Percentiles rank a stretch among this genome's conserved stretches.
Evolutionary conservation across 2,113 vertebrate species (phyloP).

Genomic region (Malurus melanocephalus): DNA sequence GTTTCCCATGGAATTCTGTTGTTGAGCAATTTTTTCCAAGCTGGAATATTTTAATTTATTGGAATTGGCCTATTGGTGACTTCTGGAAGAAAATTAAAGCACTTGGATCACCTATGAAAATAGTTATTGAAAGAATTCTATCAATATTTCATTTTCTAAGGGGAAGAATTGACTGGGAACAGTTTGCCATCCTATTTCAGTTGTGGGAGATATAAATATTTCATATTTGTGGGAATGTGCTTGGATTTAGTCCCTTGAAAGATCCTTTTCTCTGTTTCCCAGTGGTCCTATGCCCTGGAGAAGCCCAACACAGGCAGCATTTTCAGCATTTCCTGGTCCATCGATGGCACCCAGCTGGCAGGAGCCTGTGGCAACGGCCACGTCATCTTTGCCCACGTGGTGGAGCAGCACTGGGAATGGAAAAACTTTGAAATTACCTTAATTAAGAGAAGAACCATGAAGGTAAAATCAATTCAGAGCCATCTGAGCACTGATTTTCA

Average conservation of each 20-base stretch:
- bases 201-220: not conserved
- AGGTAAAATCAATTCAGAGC: conserved; percentile 72
- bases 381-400: conserved; percentile 92
- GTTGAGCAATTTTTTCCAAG: not conserved
- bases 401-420: conserved; percentile 96
- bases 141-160: not conserved
- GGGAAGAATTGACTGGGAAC: not conserved
- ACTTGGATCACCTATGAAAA: not conserved
- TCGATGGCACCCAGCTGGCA: conserved; percentile 91
- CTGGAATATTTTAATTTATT: conserved; percentile 3
- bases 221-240: not conserved
- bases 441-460: conserved; percentile 92
- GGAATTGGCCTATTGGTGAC: not conserved
- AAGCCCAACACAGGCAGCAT: conserved; percentile 93
- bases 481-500: not conserved
- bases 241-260: not conserved
- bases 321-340: conserved; percentile 89
- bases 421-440: conserved; percentile 89
- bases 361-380: conserved; percentile 94
- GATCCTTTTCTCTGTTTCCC: not conserved
- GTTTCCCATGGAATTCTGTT: not conserved
- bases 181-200: not conserved
- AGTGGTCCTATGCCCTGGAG: conserved; percentile 97
- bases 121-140: not conserved
- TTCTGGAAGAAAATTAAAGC: conserved; percentile 1